Evolutionary conservation across 2,113 vertebrate species (phyloP).

Genomic region (Gymnocephalus cernua): DNA sequence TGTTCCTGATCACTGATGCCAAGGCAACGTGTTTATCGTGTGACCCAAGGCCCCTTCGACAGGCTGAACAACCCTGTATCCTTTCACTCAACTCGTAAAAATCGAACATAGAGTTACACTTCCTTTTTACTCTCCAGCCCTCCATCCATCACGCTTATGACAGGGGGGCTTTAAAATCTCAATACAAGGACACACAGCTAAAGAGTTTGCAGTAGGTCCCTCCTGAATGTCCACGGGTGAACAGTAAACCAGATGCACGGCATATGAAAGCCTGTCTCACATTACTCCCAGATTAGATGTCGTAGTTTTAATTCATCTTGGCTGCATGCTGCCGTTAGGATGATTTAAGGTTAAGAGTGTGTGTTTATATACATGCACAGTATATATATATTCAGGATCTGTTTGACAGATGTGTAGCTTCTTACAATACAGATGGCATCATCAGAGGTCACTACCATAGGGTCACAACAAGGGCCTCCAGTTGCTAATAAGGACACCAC

Average conservation of each 20-base stretch:
- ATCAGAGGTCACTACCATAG: conserved; percentile 30
- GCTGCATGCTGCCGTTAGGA: conserved; percentile 52
- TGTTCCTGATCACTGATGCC: conserved; percentile 97
- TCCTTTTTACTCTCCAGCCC: conserved; percentile 52
- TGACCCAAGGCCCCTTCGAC: conserved; percentile 91
- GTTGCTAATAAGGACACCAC: conserved; percentile 42
- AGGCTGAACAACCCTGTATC: conserved; percentile 99
- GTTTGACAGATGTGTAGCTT: conserved; percentile 62
- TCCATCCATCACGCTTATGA: conserved; percentile 64
- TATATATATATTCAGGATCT: conserved; percentile 26
- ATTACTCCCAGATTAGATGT: conserved; percentile 63
- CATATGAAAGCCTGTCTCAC: conserved; percentile 66
- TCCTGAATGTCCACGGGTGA: conserved; percentile 63
- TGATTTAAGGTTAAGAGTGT: conserved; percentile 60
- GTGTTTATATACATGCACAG: background rate
- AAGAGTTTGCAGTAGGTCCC: conserved; percentile 62
- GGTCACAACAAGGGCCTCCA: conserved; percentile 34
- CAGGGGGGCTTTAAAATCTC: conserved; percentile 58
- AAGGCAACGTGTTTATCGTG: conserved; percentile 93
- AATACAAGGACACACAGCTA: conserved; percentile 65
- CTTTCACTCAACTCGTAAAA: conserved; percentile 81
- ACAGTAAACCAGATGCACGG: conserved; percentile 72
- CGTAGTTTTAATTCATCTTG: conserved; percentile 53
- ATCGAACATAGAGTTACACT: conserved; percentile 35
- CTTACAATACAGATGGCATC: conserved; percentile 65